A percentile compares a stretch with the other conserved stretches of the same genome.
These are phyloP conservation scores for Augiades crinisus DNA, from an alignment of 2,888 invertebrate species.

Conservation along the genomic window DNA sequence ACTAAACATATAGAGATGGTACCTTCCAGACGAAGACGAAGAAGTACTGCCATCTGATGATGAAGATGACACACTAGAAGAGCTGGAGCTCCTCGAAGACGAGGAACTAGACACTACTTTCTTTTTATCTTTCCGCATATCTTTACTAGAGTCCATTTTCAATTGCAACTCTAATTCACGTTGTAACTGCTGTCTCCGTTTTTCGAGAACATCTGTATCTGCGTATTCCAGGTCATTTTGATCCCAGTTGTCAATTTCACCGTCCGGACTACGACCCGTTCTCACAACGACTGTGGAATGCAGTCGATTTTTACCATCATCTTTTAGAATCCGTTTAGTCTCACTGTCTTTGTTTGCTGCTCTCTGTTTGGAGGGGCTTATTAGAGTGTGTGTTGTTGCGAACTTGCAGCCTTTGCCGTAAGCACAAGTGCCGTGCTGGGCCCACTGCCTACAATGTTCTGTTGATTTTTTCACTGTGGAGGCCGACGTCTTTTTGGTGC, in stretches of 20 bases:
- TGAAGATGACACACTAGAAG: slow-evolving; percentile 83
- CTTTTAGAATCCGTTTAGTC: slow-evolving; percentile 75
- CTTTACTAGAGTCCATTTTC: slow-evolving; percentile 86
- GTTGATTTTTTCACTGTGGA: slow-evolving; percentile 79
- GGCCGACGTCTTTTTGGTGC: slow-evolving; percentile 84
- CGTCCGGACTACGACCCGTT: slow-evolving; percentile 82
- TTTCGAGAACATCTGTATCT: slow-evolving; percentile 89
- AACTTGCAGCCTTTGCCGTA: slow-evolving; percentile 90
- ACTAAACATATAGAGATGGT: slow-evolving; percentile 15
- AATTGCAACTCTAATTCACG: slow-evolving; percentile 89
- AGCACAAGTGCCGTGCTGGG: slow-evolving; percentile 88
- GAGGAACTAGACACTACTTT: slow-evolving; percentile 85
- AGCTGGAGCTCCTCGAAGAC: slow-evolving; percentile 84
- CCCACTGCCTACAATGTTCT: slow-evolving; percentile 89
- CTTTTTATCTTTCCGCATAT: slow-evolving; percentile 85
- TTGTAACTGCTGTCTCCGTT: slow-evolving; percentile 87
- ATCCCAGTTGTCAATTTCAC: slow-evolving; percentile 88
- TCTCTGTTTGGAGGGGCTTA: slow-evolving; percentile 88
- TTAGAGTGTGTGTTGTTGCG: slow-evolving; percentile 86
- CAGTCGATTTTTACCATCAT: slow-evolving; percentile 84
- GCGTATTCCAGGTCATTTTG: slow-evolving; percentile 90
- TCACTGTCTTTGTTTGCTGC: slow-evolving; percentile 84
- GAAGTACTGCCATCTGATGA: slow-evolving; percentile 85
- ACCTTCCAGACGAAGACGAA: slow-evolving; percentile 81
- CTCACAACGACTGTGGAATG: slow-evolving; percentile 84